Conservation (phyloP, 2,797 vertebrate species). For the Argyrosomus regius region DNA sequence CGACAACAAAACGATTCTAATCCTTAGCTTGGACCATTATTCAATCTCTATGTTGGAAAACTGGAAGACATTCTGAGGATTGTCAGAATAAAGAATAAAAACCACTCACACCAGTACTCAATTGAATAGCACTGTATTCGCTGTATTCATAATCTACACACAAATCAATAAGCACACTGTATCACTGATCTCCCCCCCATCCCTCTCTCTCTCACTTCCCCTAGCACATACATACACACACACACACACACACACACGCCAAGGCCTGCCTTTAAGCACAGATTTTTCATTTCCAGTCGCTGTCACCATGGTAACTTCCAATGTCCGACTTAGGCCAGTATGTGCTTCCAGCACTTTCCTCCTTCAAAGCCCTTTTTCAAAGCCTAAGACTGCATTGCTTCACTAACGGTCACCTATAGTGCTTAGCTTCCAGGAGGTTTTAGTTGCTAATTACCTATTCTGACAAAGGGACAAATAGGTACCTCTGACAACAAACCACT, state of each 20-base stretch:
- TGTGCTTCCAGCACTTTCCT: slow-evolving; percentile 77
- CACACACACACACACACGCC: slow-evolving; percentile 50
- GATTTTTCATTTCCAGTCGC: slow-evolving; percentile 84
- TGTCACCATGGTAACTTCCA: slow-evolving; percentile 87
- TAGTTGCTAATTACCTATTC: slow-evolving; percentile 71
- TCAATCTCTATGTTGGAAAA: slow-evolving; percentile 66
- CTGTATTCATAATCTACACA: slow-evolving; percentile 71
- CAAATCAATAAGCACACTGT: slow-evolving; percentile 73
- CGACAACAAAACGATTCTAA: slow-evolving; percentile 81
- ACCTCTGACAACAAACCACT: slow-evolving; percentile 58
- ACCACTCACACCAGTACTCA: slow-evolving; percentile 28
- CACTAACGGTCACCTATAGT: slow-evolving; percentile 62
- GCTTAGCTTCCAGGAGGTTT: slow-evolving; percentile 59
- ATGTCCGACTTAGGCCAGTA: slow-evolving; percentile 80
- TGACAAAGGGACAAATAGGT: slow-evolving; percentile 56
- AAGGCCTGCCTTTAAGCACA: slow-evolving; percentile 80
- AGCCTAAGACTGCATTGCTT: slow-evolving; percentile 76
- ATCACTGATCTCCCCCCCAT: slow-evolving; percentile 50
- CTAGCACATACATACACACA: not conserved
- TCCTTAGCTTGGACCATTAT: slow-evolving; percentile 67
- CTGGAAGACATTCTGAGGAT: slow-evolving; percentile 57
- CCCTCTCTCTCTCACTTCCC: slow-evolving; percentile 19
- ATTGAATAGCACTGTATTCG: slow-evolving; percentile 41
- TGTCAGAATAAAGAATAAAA: slow-evolving; percentile 50
- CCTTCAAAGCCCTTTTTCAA: slow-evolving; percentile 76